Conservation (phyloP, 2,797 vertebrate genomes). For the Chaetodon trifasciatus region DNA sequence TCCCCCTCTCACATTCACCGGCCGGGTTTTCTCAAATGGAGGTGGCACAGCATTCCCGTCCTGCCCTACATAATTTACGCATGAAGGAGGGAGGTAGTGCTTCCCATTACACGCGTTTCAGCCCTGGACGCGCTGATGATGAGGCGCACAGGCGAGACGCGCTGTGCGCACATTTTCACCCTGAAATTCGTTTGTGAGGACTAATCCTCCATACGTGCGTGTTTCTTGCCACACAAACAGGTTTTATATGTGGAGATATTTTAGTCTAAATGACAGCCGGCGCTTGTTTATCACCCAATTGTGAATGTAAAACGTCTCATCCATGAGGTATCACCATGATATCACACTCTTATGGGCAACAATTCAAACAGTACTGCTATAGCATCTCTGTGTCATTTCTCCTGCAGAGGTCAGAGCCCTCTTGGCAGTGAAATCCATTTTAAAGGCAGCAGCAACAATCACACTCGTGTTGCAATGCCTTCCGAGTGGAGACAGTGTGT, state of each 20-base stretch:
- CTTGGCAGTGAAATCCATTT: neutral
- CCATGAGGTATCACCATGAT: neutral
- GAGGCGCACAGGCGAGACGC: constrained; percentile 62
- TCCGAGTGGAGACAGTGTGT: neutral
- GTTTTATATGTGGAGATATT: neutral
- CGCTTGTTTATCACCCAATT: neutral
- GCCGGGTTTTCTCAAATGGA: constrained; percentile 72
- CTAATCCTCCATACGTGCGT: neutral
- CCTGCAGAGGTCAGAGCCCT: neutral
- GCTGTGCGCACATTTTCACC: constrained; percentile 16
- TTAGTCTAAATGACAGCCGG: too few relatives aligned
- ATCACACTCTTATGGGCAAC: too few relatives aligned
- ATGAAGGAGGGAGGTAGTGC: constrained; percentile 75
- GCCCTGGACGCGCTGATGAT: constrained; percentile 46
- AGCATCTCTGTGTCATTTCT: neutral
- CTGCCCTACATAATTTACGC: constrained; percentile 83
- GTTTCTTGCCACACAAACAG: neutral
- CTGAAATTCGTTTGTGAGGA: neutral
- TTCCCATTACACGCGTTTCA: constrained; percentile 69
- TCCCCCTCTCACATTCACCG: constrained; percentile 42
- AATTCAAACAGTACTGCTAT: neutral
- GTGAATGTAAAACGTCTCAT: neutral
- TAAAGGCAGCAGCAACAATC: neutral
- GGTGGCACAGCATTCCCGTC: constrained; percentile 67
- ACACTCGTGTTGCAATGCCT: constrained; percentile 16